Evolutionary conservation across 2,888 invertebrate genomes (phyloP), one percentile per base, ranked within the genome.

Genomic region (Lochmaea capreae): DNA sequence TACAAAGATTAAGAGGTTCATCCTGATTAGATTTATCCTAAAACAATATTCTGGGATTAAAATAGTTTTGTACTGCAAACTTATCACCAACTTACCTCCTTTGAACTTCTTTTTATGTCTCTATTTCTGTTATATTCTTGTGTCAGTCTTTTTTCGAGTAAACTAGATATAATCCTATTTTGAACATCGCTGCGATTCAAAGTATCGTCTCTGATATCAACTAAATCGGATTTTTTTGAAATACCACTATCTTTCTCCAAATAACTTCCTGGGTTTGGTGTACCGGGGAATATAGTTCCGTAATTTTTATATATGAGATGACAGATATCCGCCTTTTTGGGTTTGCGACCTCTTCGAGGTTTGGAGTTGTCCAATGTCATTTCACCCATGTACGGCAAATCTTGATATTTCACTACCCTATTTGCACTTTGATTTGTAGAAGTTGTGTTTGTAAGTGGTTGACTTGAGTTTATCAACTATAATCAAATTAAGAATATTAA

Each of bases 291-390:
- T 14, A 95, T 94, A 0, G 95, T 96, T 3, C 96, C 96, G 84
- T 96, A 96, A 85, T 96, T 96, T 85, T 96, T 96, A 83, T 96
- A 96, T 79, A 96, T 96, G 59, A 96, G 88, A 83, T 96, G 96
- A 79, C 96, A 96, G 79, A 97, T 97, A 83, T 96, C 96, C 0
- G 96, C 95, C 86, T 97, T 96, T 84, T 96, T 96, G 0, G 96
- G 97, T 83, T 97, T 97, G 18, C 96, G 89, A 0, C 96, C 96
- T 76, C 97, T 89, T 52, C 96, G 88, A 0, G 96, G 96, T 80
- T 95, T 94, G 14, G 94, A 94, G 86, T 96, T 95, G 84, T 96
- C 95, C 70, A 96, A 86, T 0, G 96, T 96, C 89, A 96, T 95
- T 85, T 96, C 96, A 0, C 96, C 96, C 96, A 96, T 96, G 86